A percentile compares a stretch with the other conserved stretches of the same genome.
Conservation (phyloP, 2,113 vertebrate genomes). For the Microtus richardsoni region DNA sequence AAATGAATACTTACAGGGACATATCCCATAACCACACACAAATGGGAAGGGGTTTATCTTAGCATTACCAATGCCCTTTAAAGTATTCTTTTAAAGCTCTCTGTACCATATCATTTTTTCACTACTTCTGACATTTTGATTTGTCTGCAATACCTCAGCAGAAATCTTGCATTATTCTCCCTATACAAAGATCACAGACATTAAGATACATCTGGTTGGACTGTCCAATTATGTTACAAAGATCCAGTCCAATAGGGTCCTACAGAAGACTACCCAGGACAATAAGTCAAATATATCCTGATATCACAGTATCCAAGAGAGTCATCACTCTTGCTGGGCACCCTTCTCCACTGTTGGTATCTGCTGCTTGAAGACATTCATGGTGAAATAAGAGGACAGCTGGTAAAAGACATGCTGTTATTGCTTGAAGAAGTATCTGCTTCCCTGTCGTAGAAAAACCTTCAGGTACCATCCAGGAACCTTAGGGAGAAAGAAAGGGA, state of each 20-base stretch:
- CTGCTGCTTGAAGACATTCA: background rate
- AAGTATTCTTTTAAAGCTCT: background rate
- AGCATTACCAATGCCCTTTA: background rate
- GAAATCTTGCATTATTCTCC: background rate
- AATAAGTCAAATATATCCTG: background rate
- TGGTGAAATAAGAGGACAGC: background rate
- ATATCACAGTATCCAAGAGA: background rate
- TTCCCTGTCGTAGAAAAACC: background rate
- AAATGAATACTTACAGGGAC: background rate
- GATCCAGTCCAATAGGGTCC: background rate
- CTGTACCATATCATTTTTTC: background rate
- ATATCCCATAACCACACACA: background rate
- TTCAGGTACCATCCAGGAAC: constrained; percentile 25
- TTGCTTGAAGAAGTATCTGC: constrained; percentile 1
- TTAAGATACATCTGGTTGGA: background rate
- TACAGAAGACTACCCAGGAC: background rate
- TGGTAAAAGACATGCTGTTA: background rate
- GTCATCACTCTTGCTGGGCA: background rate
- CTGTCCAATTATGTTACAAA: background rate
- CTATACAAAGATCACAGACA: background rate
- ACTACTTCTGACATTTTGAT: background rate
- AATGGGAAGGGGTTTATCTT: background rate
- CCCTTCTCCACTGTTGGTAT: background rate
- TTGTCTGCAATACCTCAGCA: constrained; percentile 30
- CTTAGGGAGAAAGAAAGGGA: background rate